Evolutionary conservation across 2,888 invertebrate species (phyloP).

Genomic region (Chloroclysta siterata): DNA sequence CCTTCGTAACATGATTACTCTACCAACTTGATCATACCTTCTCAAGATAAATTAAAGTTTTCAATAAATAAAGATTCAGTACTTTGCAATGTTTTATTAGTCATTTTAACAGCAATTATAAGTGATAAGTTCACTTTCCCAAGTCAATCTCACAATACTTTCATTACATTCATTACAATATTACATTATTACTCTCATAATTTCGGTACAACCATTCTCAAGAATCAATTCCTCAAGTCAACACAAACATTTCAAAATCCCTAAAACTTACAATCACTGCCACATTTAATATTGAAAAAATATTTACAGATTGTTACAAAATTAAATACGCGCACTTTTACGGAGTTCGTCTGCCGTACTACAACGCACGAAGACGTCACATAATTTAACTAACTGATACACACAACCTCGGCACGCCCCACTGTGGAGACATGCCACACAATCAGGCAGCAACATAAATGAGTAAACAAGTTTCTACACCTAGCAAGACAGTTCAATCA

Average conservation of each 20-base stretch:
- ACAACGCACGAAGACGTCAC: slow-evolving; percentile 70
- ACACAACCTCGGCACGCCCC: slow-evolving; percentile 35
- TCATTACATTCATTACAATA: slow-evolving; percentile 31
- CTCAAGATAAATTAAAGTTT: not conserved
- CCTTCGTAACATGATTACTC: no score
- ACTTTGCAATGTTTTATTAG: slow-evolving; percentile 57
- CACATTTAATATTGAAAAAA: slow-evolving; percentile 63
- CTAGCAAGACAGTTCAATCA: slow-evolving; percentile 52
- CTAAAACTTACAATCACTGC: slow-evolving; percentile 78
- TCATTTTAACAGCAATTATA: slow-evolving; percentile 76
- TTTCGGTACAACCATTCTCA: slow-evolving; percentile 7
- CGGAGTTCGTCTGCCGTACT: slow-evolving; percentile 62
- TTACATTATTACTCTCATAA: not conserved
- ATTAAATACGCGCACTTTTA: slow-evolving; percentile 53
- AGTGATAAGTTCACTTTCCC: slow-evolving; percentile 66
- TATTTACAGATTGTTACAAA: slow-evolving; percentile 73
- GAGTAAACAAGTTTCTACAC: slow-evolving; percentile 50
- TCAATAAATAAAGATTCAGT: not conserved
- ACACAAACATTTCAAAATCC: slow-evolving; percentile 27
- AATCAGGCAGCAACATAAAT: slow-evolving; percentile 56
- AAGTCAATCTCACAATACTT: slow-evolving; percentile 40
- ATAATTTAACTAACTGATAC: slow-evolving; percentile 52
- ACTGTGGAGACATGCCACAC: slow-evolving; percentile 35
- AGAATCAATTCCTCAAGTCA: slow-evolving; percentile 2
- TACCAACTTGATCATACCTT: not conserved